Percentiles rank a stretch among this genome's conserved stretches.
Evolutionary conservation across 1,140 invertebrate genomes (phyloP).

Genomic region (Meloidogyne floridensis): DNA sequence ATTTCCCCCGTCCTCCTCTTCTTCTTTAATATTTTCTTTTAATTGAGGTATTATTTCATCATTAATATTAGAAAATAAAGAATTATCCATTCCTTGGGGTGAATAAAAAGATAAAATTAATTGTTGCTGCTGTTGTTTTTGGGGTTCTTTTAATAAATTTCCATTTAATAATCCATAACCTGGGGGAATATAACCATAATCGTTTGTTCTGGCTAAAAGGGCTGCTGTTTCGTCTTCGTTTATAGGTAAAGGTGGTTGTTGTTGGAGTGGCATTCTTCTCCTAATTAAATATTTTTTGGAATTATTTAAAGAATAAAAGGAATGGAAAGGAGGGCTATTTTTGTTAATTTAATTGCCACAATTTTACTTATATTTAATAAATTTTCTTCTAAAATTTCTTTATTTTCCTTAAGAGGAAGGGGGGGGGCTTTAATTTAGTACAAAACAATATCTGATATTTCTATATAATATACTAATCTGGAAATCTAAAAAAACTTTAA

Average conservation of each 20-base stretch:
- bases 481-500: no score
- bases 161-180: constrained; percentile 56
- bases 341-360: no score
- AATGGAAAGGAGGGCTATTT: no score
- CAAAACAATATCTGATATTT: no score
- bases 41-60: background rate
- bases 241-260: background rate
- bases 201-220: constrained; percentile 42
- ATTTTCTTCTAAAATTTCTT: no score
- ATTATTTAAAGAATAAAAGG: no score
- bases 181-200: constrained; percentile 65
- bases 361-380: no score
- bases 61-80: background rate
- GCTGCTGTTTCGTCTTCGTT: background rate
- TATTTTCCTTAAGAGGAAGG: no score
- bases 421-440: no score
- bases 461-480: no score
- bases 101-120: background rate
- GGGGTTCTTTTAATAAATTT: background rate
- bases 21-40: background rate
- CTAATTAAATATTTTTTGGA: background rate
- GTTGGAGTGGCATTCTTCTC: background rate
- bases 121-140: background rate
- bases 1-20: background rate
- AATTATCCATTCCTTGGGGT: no score